These are phyloP conservation scores for Halcyon malimbica DNA, from an alignment of 2,113 vertebrate species.

Conservation along the genomic window DNA sequence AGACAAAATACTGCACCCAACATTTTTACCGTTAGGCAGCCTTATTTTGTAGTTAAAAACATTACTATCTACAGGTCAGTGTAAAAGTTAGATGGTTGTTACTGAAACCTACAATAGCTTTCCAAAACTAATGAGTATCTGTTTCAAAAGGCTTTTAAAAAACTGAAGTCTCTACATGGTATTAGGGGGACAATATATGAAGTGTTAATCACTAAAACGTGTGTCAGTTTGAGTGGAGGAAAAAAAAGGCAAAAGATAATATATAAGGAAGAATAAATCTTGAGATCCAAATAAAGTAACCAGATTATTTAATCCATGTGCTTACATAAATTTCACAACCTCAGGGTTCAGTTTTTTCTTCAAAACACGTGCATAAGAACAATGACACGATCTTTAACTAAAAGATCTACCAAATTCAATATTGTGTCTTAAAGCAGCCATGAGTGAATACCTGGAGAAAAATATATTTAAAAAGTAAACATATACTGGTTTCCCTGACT, in stretches of 20 bases:
- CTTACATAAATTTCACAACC: not conserved
- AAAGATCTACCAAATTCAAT: not conserved
- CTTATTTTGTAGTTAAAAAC: not conserved
- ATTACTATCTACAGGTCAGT: not conserved
- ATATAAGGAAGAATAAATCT: not conserved
- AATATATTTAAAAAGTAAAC: not conserved
- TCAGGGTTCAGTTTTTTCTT: not conserved
- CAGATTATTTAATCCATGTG: not conserved
- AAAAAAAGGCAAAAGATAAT: not conserved
- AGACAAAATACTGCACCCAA: not conserved
- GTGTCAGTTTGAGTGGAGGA: not conserved
- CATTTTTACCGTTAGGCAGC: not conserved
- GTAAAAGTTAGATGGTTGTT: not conserved
- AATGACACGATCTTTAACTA: not conserved
- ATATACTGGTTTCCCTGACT: not conserved
- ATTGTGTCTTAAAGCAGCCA: not conserved
- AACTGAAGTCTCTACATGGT: not conserved
- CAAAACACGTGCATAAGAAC: not conserved
- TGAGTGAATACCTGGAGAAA: not conserved
- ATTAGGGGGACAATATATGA: not conserved
- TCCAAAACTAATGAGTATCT: not conserved
- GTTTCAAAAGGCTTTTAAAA: not conserved
- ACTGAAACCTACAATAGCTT: not conserved
- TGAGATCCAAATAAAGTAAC: not conserved
- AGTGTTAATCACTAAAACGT: not conserved